Base-by-base conservation (phyloP, 2,888 invertebrate genomes). In the Brachyopa scutellaris region DNA sequence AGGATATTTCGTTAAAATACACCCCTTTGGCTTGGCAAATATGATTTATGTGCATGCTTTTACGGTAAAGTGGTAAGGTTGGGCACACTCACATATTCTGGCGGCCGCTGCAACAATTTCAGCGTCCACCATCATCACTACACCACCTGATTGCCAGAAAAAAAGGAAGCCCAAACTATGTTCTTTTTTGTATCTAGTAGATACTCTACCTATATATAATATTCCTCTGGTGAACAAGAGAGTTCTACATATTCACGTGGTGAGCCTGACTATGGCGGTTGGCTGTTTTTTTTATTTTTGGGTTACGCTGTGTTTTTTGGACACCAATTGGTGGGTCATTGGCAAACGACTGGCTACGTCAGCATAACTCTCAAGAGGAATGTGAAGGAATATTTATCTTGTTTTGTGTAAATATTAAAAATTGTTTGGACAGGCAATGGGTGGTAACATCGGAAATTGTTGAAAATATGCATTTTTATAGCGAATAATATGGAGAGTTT, bases 1-100 rank as follows among this genome's bases (percentile, higher is more conserved):
- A 89, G 88, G 86, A 89, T 89, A 89, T 89, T 88, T 89, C 86
- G 87, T 88, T 87, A 87, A 88, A 88, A 88, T 86, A 86, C 85
- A 85, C 86, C 84, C 85, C 78, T 74, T 55, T 55, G 67, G 69
- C 59, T 69, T 67, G 53, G 36, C 42, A 69, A 61, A 72, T 36
- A 76, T 76, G 76, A 76, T 69, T 76, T 69, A 67, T 67, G 29
- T 53, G 42, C 42, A 61, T 67, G 67, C 36, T 61, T 61, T 61
- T 67, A 9, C 33, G 45, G 42, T 33, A 51, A 51, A 72, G 66
- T 40, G 57, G 57, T 42, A 17, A 42, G 36, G 40, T 47, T 47
- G 36, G 11, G 13, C 26, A 19, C 8, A 40, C 6, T 26, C 7
- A 55, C 40, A 45, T 21, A 33, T 38, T 19, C 29, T 38, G 38